A percentile compares a stretch with the other conserved stretches of the same genome.
Evolutionary conservation across 2,888 invertebrate genomes (phyloP).

Genomic region (Mylabris sibirica): DNA sequence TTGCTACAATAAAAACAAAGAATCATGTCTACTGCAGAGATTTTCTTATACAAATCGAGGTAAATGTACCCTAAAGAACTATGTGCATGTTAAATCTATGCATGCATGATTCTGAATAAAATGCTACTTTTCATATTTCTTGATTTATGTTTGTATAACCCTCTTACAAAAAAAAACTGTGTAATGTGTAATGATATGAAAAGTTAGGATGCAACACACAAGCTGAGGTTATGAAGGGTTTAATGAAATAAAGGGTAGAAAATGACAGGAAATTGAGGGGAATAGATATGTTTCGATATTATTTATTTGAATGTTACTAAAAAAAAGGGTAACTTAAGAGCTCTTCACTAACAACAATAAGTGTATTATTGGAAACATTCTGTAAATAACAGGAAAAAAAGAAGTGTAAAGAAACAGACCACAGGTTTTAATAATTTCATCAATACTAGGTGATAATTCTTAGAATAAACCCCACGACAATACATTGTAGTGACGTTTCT

Average conservation of each 20-base stretch:
- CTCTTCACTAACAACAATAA: slow-evolving; percentile 2
- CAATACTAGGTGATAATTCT: slow-evolving; percentile 4
- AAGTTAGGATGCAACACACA: slow-evolving; percentile 33
- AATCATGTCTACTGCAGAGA: slow-evolving; percentile 1
- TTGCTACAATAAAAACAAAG: background rate
- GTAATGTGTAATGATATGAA: slow-evolving; percentile 45
- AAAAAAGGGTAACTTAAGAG: slow-evolving; percentile 16
- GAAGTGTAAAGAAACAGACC: no score
- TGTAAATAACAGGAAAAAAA: slow-evolving; percentile 1
- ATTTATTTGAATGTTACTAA: slow-evolving; percentile 37
- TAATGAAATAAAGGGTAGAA: slow-evolving; percentile 50
- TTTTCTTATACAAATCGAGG: slow-evolving; percentile 11
- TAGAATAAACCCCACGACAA: background rate
- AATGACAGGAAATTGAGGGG: slow-evolving; percentile 55
- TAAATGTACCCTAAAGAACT: slow-evolving; percentile 3
- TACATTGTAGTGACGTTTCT: slow-evolving; percentile 13
- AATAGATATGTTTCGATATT: slow-evolving; percentile 49
- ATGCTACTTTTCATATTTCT: slow-evolving; percentile 37
- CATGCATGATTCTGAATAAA: slow-evolving; percentile 32
- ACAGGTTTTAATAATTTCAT: slow-evolving; percentile 2
- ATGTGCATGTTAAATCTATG: slow-evolving; percentile 13
- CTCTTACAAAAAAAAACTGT: slow-evolving; percentile 39
- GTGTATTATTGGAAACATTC: background rate
- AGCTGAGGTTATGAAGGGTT: slow-evolving; percentile 46
- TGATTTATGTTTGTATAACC: slow-evolving; percentile 46